phyloP scores from a whole-genome alignment of 2,113 vertebrate genomes.

The Fukomys damarensis region DNA sequence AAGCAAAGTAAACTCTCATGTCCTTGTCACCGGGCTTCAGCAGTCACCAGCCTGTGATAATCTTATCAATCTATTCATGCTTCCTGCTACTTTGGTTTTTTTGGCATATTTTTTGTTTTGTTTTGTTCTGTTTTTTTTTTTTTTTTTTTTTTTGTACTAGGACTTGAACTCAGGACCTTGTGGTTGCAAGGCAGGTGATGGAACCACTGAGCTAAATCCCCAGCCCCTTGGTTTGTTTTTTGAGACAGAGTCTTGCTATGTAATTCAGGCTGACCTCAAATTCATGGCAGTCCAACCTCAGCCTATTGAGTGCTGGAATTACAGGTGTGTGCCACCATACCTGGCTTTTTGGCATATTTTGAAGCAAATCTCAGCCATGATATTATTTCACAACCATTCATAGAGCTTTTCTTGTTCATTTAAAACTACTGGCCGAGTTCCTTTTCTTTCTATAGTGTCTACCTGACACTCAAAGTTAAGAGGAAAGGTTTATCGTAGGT shows the following conservation, averaged over 20 bases:
- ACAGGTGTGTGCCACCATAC: not conserved
- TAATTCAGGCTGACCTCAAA: not conserved
- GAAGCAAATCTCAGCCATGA: slow-evolving; percentile 10
- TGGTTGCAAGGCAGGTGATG: no score
- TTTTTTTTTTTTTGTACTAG: not conserved
- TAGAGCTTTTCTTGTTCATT: slow-evolving; percentile 23
- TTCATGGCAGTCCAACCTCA: not conserved
- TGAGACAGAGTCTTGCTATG: not conserved
- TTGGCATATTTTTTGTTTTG: not conserved
- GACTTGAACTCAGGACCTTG: no score
- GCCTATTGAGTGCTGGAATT: not conserved
- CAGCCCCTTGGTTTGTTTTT: not conserved
- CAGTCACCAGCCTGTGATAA: not conserved
- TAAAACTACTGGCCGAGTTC: not conserved
- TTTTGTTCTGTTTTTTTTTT: not conserved
- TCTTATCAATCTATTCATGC: not conserved
- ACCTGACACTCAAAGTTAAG: not conserved
- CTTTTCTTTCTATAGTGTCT: not conserved
- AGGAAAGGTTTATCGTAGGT: not conserved
- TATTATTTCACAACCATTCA: not conserved
- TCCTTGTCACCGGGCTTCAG: not conserved
- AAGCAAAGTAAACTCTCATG: not conserved
- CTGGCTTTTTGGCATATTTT: not conserved
- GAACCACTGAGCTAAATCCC: no score
- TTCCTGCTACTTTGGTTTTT: not conserved